A percentile compares a stretch with the other conserved stretches of the same genome.
Evolutionary conservation across 2,113 vertebrate species (phyloP).

Genomic region (human (Homo sapiens)): GRCh38 chr14:46832001-46832500

Average conservation of each 20-base stretch:
- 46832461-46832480: not conserved
- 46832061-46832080: not conserved
- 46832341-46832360: not conserved
- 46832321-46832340: not conserved
- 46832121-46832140: not conserved
- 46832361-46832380: not conserved
- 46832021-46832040: not conserved
- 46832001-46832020: not conserved
- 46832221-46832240: not conserved
- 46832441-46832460: not conserved
- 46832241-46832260: not conserved
- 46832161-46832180: not conserved
- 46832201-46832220: not conserved
- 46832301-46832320: not conserved
- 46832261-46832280: not conserved
- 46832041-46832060: not conserved
- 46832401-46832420: not conserved
- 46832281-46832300: not conserved
- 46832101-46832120: not conserved
- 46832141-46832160: fast-evolving
- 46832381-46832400: not conserved
- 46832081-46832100: not conserved
- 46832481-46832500: not conserved
- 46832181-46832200: not conserved
- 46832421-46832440: not conserved